A percentile compares a stretch with the other conserved stretches of the same genome.
These are phyloP conservation scores for Drosophila hamatofila DNA, from an alignment of 2,888 invertebrate genomes.

Conservation along the genomic window DNA sequence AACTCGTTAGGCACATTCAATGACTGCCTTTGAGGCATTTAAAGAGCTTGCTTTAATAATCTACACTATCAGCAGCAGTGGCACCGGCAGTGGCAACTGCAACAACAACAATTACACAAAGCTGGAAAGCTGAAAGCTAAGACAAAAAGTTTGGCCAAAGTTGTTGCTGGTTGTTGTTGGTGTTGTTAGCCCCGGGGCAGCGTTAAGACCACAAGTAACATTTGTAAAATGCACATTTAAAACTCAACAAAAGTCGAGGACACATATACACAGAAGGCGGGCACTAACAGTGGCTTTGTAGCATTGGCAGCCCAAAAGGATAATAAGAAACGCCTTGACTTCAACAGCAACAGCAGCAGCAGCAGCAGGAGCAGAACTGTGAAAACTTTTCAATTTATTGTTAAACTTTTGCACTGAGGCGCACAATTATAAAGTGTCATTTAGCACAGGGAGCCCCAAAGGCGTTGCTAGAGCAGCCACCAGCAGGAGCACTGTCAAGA, in stretches of 20 bases:
- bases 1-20: slow-evolving; percentile 62
- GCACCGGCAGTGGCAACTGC: slow-evolving; percentile 1
- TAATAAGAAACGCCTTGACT: slow-evolving; percentile 76
- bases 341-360: slow-evolving; percentile 51
- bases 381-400: slow-evolving; percentile 83
- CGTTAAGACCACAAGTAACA: slow-evolving; percentile 79
- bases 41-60: slow-evolving; percentile 69
- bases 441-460: slow-evolving; percentile 65
- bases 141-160: slow-evolving; percentile 73
- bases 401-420: slow-evolving; percentile 81
- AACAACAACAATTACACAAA: slow-evolving; percentile 47
- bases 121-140: slow-evolving; percentile 60
- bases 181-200: slow-evolving; percentile 45
- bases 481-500: slow-evolving; percentile 64
- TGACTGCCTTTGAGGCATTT: slow-evolving; percentile 52
- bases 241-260: slow-evolving; percentile 62
- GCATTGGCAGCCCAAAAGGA: slow-evolving; percentile 70
- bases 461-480: slow-evolving; percentile 41
- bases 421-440: slow-evolving; percentile 83
- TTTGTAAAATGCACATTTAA: slow-evolving; percentile 81
- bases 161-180: slow-evolving; percentile 47
- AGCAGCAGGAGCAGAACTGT: slow-evolving; percentile 61
- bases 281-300: slow-evolving; percentile 22
- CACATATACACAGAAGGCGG: slow-evolving; percentile 34
- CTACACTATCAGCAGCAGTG: slow-evolving; percentile 47